Evolutionary conservation across 2,888 invertebrate genomes (phyloP).

Genomic region (Sinopyrophorus schimmeli): DNA sequence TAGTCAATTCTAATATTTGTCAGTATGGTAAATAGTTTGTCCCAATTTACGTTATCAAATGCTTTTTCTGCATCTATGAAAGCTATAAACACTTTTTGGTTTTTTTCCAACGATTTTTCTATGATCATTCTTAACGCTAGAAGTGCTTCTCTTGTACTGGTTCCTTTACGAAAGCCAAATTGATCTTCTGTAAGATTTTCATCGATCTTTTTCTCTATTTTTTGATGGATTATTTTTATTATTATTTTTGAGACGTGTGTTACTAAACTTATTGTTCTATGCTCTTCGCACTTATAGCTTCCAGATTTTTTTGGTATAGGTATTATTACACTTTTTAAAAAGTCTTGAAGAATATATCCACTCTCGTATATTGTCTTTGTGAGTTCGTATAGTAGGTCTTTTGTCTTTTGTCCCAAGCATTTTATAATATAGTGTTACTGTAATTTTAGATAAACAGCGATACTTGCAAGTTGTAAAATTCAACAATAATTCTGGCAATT

Average conservation of each 20-base stretch:
- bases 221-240: neutral
- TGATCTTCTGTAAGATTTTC: neutral
- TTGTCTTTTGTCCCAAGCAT: neutral
- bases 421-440: no score
- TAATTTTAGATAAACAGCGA: no score
- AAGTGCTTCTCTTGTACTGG: constrained; percentile 5
- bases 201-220: neutral
- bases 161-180: neutral
- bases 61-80: constrained; percentile 2
- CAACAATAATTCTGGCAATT: no score
- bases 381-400: neutral
- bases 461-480: no score
- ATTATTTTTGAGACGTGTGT: constrained; percentile 1
- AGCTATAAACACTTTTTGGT: constrained; percentile 3
- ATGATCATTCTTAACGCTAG: constrained; percentile 1
- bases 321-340: constrained; percentile 5
- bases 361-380: constrained; percentile 2
- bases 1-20: neutral
- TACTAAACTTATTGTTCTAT: constrained; percentile 2
- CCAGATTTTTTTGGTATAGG: neutral
- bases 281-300: constrained; percentile 1
- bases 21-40: neutral
- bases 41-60: constrained; percentile 6
- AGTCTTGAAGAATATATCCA: constrained; percentile 2
- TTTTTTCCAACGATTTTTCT: neutral